These are phyloP conservation scores for Propithecus coquereli DNA, from an alignment of 2,113 vertebrate genomes.

Conservation along the genomic window DNA sequence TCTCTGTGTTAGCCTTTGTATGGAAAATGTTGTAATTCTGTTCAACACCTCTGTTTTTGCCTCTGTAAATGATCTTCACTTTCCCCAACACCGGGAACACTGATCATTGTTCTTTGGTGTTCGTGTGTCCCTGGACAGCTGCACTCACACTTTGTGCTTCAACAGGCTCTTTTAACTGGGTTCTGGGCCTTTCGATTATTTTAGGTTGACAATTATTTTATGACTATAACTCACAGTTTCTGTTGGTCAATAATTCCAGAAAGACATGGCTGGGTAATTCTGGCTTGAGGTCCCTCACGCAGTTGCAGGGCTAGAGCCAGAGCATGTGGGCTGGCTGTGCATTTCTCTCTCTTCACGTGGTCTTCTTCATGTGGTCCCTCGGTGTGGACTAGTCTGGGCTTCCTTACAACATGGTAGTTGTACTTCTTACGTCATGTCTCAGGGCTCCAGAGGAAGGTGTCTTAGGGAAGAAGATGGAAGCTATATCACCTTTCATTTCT, in stretches of 20 bases:
- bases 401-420: not conserved
- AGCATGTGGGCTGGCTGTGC: fast-evolving
- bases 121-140: too few species aligned
- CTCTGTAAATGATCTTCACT: too few species aligned
- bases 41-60: too few species aligned
- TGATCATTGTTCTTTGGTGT: too few species aligned
- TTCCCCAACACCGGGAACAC: too few species aligned
- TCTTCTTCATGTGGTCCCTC: not conserved
- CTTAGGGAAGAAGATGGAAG: not conserved
- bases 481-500: not conserved
- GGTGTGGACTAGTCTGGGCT: not conserved
- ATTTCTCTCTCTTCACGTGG: not conserved
- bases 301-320: not conserved
- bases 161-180: too few species aligned
- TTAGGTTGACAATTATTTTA: not conserved
- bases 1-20: too few species aligned
- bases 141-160: too few species aligned
- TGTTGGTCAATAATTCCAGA: not conserved
- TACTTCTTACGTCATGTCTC: not conserved
- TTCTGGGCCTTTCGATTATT: too few species aligned
- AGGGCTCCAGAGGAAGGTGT: not conserved
- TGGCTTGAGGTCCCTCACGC: not conserved
- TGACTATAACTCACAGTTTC: not conserved
- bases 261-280: not conserved
- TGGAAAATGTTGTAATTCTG: too few species aligned